Evolutionary conservation across 2,888 invertebrate genomes (phyloP).

Genomic region (Pristionchus maxplancki): DNA sequence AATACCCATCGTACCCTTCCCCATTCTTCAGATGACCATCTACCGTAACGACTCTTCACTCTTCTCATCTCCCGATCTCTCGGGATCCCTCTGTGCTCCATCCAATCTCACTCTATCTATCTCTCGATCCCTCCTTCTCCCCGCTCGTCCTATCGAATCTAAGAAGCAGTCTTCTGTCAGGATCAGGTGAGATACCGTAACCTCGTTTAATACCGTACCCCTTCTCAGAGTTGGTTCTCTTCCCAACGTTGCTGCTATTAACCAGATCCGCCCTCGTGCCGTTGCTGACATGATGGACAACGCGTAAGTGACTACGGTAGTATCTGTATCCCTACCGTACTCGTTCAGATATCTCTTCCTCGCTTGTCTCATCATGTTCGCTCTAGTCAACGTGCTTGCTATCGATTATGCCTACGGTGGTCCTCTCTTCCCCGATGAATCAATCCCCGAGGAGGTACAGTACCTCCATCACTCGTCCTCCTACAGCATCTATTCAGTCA

Average conservation of each 20-base stretch:
- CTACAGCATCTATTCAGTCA: not conserved
- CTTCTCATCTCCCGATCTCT: not conserved
- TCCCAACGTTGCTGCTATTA: not conserved
- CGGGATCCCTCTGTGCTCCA: not conserved
- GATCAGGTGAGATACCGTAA: not conserved
- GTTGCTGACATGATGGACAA: constrained; percentile 12
- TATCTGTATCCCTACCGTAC: constrained; percentile 10
- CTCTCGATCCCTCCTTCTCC: not conserved
- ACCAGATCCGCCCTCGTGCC: constrained; percentile 11
- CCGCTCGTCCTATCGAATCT: not conserved
- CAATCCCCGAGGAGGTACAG: constrained; percentile 19
- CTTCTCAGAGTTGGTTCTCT: not conserved
- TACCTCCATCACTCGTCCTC: not conserved
- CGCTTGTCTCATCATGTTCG: constrained; percentile 11
- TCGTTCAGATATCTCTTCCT: constrained; percentile 40
- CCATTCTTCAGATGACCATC: not conserved
- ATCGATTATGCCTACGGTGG: constrained; percentile 46
- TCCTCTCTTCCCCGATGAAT: constrained; percentile 14
- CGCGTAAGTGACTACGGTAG: not conserved
- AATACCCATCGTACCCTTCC: too few relatives aligned
- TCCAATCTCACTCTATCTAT: not conserved
- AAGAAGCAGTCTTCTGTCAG: not conserved
- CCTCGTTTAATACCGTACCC: not conserved
- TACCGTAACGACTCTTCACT: not conserved
- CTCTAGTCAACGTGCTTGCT: constrained; percentile 26